Evolutionary conservation across 2,888 invertebrate species (phyloP), one percentile per base, ranked within the genome.

Genomic region (Platycnemis pennipes): DNA sequence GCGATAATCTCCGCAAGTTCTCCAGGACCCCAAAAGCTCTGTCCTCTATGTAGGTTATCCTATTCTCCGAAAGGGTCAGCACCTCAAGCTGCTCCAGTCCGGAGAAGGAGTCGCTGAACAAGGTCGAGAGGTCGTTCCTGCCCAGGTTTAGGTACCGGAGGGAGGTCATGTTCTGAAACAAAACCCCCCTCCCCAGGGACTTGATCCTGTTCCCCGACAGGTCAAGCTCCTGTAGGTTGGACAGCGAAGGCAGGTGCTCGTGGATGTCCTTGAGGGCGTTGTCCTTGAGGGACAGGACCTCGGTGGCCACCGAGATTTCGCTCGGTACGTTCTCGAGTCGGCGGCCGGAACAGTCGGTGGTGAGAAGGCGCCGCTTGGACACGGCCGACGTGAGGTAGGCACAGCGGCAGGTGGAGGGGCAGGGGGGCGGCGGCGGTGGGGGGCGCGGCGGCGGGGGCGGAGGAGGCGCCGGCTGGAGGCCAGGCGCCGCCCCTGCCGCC

Each of bases 1-100:
- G 95, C 94, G 96, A 95, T 5, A 97, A 95, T 5, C 95, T 95
- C 88, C 95, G 95, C 13, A 97, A 95, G 87, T 96, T 95, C 94
- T 95, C 95, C 42, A 96, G 95, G 2, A 96, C 96, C 4, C 95
- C 95, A 95, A 97, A 96, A 0, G 96, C 96, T 94, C 96, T 96
- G 85, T 96, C 96, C 94, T 96, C 96, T 44, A 97, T 96, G 94
- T 96, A 96, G 77, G 95, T 95, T 26, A 97, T 95, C 63, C 95
- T 95, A 95, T 96, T 96, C 69, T 96, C 95, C 22, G 96, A 96
- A 88, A 97, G 95, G 69, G 96, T 95, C 56, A 97, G 95, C 26
- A 95, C 94, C 26, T 95, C 95, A 44, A 97, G 95, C 8, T 95
- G 95, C 69, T 95, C 95, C 88, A 96, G 95, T 11, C 96, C 96